These are phyloP conservation scores for Noctua comes DNA, from an alignment of 2,888 invertebrate genomes.

Conservation along the genomic window DNA sequence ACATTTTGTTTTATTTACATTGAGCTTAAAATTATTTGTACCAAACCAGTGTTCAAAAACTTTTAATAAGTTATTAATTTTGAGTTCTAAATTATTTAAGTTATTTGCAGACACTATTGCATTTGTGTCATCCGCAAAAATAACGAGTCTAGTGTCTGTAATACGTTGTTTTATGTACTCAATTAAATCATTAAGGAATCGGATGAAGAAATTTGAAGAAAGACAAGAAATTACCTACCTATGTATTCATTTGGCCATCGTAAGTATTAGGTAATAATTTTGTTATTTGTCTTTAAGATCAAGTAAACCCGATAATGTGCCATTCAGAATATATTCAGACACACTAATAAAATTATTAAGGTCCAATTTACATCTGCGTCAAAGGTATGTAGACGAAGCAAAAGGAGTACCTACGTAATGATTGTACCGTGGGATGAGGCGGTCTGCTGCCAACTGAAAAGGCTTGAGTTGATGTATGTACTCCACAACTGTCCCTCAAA, in stretches of 20 bases:
- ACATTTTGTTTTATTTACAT: too few species aligned
- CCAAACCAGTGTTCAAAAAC: too few species aligned
- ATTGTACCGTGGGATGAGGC: neutral
- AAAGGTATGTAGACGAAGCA: neutral
- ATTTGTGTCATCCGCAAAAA: too few species aligned
- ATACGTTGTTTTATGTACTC: too few species aligned
- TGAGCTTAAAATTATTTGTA: too few species aligned
- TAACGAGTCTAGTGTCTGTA: too few species aligned
- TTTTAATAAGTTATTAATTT: too few species aligned
- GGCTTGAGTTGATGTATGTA: neutral
- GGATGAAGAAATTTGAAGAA: too few species aligned
- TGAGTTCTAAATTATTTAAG: too few species aligned
- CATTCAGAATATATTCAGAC: too few species aligned
- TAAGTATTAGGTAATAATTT: neutral
- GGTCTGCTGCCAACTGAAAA: neutral
- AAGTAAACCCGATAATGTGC: slow-evolving; percentile 5
- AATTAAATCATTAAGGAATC: too few species aligned
- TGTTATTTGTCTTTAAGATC: neutral
- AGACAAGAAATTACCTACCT: neutral
- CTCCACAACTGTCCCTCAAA: neutral
- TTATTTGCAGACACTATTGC: too few species aligned
- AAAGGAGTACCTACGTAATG: neutral
- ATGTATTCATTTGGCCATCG: neutral
- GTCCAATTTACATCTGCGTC: neutral
- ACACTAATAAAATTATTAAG: slow-evolving; percentile 5